Percentiles rank a stretch among this genome's conserved stretches.
phyloP scores from a whole-genome alignment of 2,797 vertebrate species.

The Arctocebus calabarensis region DNA sequence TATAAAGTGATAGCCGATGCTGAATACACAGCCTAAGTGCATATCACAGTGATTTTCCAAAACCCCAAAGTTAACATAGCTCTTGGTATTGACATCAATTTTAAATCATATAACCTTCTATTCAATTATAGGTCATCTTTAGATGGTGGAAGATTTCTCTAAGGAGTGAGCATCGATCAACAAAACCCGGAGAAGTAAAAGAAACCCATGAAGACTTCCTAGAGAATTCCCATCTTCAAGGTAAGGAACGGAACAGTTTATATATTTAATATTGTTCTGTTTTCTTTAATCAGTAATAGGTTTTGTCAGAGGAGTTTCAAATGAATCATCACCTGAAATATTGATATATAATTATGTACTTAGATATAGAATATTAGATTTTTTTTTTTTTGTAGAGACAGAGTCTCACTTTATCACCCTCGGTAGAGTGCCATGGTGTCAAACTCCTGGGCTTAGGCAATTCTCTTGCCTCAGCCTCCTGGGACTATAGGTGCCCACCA shows the following conservation, averaged over 20 bases:
- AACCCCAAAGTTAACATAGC: not conserved
- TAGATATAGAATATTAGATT: constrained; percentile 27
- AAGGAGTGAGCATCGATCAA: constrained; percentile 78
- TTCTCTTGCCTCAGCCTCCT: no score
- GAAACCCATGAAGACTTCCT: constrained; percentile 84
- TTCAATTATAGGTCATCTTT: constrained; percentile 82
- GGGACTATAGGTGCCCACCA: no score
- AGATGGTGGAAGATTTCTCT: constrained; percentile 87
- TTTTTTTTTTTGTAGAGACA: no score
- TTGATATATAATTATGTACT: constrained; percentile 38
- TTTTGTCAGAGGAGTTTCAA: not conserved
- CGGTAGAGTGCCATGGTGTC: no score
- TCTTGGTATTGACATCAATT: not conserved
- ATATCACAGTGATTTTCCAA: not conserved
- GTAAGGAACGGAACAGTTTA: constrained; percentile 73
- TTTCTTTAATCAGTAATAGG: not conserved
- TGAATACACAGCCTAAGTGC: not conserved
- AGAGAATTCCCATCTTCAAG: constrained; percentile 83
- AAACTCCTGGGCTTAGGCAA: no score
- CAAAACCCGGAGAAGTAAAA: constrained; percentile 84
- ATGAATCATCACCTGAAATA: constrained; percentile 49
- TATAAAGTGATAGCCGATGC: not conserved
- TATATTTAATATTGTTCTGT: not conserved
- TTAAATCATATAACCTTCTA: not conserved
- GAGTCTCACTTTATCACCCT: no score